These are phyloP conservation scores for Scartelaos histophorus DNA, from an alignment of 2,113 vertebrate species.

Conservation along the genomic window DNA sequence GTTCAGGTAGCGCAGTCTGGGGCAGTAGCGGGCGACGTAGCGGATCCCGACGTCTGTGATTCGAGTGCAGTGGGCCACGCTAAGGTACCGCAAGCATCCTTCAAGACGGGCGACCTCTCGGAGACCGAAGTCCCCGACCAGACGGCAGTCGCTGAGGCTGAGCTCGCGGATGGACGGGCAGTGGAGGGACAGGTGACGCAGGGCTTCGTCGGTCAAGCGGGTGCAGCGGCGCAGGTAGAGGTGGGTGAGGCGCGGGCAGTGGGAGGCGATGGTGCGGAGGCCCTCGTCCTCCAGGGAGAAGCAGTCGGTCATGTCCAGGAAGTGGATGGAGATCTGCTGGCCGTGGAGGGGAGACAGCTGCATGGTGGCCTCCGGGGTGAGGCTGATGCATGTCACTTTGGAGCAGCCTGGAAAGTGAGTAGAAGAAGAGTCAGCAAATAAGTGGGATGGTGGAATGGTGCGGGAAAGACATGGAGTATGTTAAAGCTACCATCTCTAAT, in stretches of 20 bases:
- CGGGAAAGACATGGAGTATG: too few species aligned
- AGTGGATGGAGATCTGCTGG: slow-evolving; percentile 95
- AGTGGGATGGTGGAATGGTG: neutral
- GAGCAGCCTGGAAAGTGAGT: slow-evolving; percentile 84
- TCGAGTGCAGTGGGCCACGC: slow-evolving; percentile 94
- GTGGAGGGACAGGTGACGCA: slow-evolving; percentile 93
- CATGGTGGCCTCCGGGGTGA: slow-evolving; percentile 90
- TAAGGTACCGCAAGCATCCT: slow-evolving; percentile 91
- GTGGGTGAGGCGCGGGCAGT: slow-evolving; percentile 96
- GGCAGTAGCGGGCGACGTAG: slow-evolving; percentile 95
- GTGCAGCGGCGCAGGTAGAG: slow-evolving; percentile 95
- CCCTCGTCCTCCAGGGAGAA: slow-evolving; percentile 95
- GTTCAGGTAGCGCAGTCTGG: slow-evolving; percentile 96
- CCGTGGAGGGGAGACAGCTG: slow-evolving; percentile 91
- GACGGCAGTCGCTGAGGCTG: slow-evolving; percentile 95
- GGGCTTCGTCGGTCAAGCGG: slow-evolving; percentile 91
- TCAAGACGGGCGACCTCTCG: slow-evolving; percentile 95
- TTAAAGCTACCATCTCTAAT: too few species aligned
- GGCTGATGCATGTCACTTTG: slow-evolving; percentile 96
- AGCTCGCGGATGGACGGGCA: slow-evolving; percentile 89
- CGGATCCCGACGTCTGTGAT: slow-evolving; percentile 96
- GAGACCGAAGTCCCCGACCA: slow-evolving; percentile 93
- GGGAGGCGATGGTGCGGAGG: slow-evolving; percentile 92
- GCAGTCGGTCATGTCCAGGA: slow-evolving; percentile 97
- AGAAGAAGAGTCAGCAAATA: neutral